Percentiles rank a stretch among this genome's conserved stretches.
These are phyloP conservation scores for Netelia melanura DNA, from an alignment of 2,888 invertebrate genomes.

Conservation along the genomic window DNA sequence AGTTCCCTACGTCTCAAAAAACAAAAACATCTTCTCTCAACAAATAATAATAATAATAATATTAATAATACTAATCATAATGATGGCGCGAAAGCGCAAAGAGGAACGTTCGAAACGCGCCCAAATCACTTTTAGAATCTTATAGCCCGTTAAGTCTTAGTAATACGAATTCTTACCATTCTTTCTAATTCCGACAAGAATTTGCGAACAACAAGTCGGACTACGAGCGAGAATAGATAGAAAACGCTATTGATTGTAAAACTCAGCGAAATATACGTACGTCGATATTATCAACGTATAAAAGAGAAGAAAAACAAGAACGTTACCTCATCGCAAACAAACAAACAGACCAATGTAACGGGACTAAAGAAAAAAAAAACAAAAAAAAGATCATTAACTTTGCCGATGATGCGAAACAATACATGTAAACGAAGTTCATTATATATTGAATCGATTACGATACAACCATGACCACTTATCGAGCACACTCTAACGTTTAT, in stretches of 20 bases:
- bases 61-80: slow-evolving; percentile 5
- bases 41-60: slow-evolving; percentile 7
- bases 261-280: slow-evolving; percentile 10
- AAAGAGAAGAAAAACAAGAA: slow-evolving; percentile 22
- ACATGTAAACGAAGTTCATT: slow-evolving; percentile 13
- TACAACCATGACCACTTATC: slow-evolving; percentile 49
- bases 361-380: slow-evolving; percentile 55
- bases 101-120: neutral
- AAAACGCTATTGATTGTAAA: slow-evolving; percentile 1
- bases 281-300: neutral
- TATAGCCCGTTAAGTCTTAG: neutral
- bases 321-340: slow-evolving; percentile 35
- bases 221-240: neutral
- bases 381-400: slow-evolving; percentile 25
- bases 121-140: neutral
- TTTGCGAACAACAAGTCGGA: neutral
- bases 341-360: slow-evolving; percentile 63
- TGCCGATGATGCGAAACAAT: slow-evolving; percentile 52
- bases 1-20: slow-evolving; percentile 27
- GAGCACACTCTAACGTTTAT: slow-evolving; percentile 35
- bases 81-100: no score
- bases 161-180: slow-evolving; percentile 17
- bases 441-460: slow-evolving; percentile 33
- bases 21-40: neutral
- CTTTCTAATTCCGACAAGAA: slow-evolving; percentile 1